Conservation (phyloP, 1,140 invertebrate genomes). For the Phthorimaea operculella region DNA sequence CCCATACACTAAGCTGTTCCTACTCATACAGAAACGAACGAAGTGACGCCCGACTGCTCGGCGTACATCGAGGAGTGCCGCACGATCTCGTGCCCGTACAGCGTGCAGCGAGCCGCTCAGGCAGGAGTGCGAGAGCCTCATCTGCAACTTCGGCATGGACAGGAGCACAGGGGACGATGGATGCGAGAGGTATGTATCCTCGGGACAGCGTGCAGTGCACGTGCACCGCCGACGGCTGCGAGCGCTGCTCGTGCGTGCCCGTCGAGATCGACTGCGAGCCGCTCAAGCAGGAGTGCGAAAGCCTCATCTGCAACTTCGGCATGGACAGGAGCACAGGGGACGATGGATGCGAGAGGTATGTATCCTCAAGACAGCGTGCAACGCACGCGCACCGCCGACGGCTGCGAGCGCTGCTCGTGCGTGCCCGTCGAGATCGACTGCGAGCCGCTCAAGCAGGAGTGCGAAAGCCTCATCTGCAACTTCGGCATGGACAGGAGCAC, state of each 20-base stretch:
- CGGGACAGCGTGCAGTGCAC: too few relatives aligned
- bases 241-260: slow-evolving; percentile 81
- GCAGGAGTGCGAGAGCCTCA: slow-evolving; percentile 68
- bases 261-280: slow-evolving; percentile 80
- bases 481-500: slow-evolving; percentile 79
- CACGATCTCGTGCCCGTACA: slow-evolving; percentile 77
- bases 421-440: slow-evolving; percentile 82
- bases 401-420: slow-evolving; percentile 80
- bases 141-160: slow-evolving; percentile 83
- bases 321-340: slow-evolving; percentile 72
- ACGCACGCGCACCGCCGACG: slow-evolving; percentile 71
- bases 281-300: slow-evolving; percentile 65
- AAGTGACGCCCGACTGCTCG: slow-evolving; percentile 61
- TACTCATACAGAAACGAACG: background rate
- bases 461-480: slow-evolving; percentile 73
- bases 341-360: slow-evolving; percentile 78
- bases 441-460: slow-evolving; percentile 66
- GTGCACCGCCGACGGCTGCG: slow-evolving; percentile 74
- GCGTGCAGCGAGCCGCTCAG: slow-evolving; percentile 73
- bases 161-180: slow-evolving; percentile 71
- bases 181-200: slow-evolving; percentile 82
- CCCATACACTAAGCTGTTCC: too few relatives aligned
- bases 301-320: slow-evolving; percentile 80
- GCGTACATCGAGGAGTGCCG: slow-evolving; percentile 70
- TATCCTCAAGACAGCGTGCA: too few relatives aligned